These are phyloP conservation scores for Morus bassanus DNA, from an alignment of 2,797 vertebrate species.

Conservation along the genomic window DNA sequence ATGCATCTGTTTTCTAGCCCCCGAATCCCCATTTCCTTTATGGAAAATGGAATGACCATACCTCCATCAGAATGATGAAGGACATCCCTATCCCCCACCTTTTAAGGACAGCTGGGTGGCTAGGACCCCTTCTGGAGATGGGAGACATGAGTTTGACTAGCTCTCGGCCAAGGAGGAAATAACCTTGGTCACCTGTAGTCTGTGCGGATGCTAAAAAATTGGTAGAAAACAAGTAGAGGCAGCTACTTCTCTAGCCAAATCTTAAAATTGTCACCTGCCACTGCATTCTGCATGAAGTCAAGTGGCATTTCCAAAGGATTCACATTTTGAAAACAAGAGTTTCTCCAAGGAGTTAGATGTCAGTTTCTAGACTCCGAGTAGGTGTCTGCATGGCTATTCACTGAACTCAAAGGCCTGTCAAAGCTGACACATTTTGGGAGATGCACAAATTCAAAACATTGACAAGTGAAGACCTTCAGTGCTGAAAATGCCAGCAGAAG, in stretches of 20 bases:
- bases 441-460: neutral
- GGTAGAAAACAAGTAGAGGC: neutral
- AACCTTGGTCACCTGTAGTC: neutral
- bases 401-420: neutral
- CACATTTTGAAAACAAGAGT: neutral
- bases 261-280: neutral
- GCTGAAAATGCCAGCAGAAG: neutral
- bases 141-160: neutral
- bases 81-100: neutral
- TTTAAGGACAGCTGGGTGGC: neutral
- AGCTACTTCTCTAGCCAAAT: neutral
- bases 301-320: neutral
- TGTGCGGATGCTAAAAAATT: neutral
- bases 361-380: neutral
- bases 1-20: neutral
- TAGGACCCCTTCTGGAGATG: neutral
- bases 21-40: neutral
- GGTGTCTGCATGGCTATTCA: neutral
- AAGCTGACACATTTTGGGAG: neutral
- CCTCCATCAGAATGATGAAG: neutral
- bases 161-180: neutral
- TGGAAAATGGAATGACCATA: neutral
- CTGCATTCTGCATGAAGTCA: neutral
- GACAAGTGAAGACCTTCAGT: neutral
- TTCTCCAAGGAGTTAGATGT: neutral